Conservation (phyloP, 1,140 invertebrate species). For the Halyomorpha halys region DNA sequence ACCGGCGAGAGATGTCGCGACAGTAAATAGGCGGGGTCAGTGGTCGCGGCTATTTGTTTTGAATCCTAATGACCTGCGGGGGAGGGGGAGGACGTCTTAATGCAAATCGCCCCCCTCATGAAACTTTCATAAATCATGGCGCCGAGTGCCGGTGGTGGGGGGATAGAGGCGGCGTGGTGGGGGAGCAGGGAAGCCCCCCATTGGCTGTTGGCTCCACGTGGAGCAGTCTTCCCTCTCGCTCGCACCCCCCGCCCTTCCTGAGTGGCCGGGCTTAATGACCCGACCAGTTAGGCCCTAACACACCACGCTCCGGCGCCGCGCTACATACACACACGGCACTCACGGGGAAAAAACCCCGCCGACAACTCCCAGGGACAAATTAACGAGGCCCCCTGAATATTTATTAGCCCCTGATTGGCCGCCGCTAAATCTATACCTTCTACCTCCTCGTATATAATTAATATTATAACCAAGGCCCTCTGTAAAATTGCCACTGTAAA, state of each 20-base stretch:
- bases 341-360: conserved; percentile 6
- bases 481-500: conserved; percentile 13
- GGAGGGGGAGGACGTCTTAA: background rate
- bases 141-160: background rate
- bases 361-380: conserved; percentile 1
- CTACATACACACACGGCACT: conserved; percentile 3
- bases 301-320: conserved; percentile 6
- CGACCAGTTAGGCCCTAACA: conserved; percentile 13
- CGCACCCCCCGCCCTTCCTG: background rate
- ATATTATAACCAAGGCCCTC: background rate
- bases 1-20: conserved; percentile 4
- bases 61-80: conserved; percentile 10
- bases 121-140: conserved; percentile 14
- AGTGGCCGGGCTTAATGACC: conserved; percentile 17
- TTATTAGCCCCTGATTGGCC: conserved; percentile 11
- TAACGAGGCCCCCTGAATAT: conserved; percentile 4
- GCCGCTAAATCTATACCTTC: conserved; percentile 12
- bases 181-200: background rate
- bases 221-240: background rate
- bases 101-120: conserved; percentile 15
- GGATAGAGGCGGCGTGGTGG: background rate
- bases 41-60: conserved; percentile 12
- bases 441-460: conserved; percentile 1
- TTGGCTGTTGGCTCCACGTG: background rate
- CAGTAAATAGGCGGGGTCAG: background rate